Base-by-base conservation (phyloP, 2,797 vertebrate genomes). In the Phoebastria nigripes region DNA sequence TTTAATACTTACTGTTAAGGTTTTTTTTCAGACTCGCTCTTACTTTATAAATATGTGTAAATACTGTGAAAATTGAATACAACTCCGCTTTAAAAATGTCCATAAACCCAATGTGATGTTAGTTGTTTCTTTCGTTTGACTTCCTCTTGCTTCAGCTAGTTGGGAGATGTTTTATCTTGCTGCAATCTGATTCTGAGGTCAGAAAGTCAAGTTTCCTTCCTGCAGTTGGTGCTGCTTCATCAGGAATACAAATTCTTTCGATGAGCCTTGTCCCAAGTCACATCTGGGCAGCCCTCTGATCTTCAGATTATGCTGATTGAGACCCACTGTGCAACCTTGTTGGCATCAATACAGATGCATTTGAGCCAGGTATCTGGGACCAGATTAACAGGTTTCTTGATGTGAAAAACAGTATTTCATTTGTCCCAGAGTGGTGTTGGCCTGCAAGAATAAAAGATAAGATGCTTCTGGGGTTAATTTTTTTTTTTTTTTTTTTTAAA, bases 61-160 rank as follows among this genome's bases (percentile, higher is more conserved):
- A 24, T 28, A 16, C 21, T 46, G 7, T 55, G 61, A 58, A 88
- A 89, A 55, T 17, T 6, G 18, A 69, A n/a, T 44, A 16, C 6
- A 33, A 4, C 47, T 71, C 15, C 2, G 0, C 46, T 70, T 39
- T 4, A 0, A 16, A 65, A 59, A 31, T 24, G 11, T 54, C 42
- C 28, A 15, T 62, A 58, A 81, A 49, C 35, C 18, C 2, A 4
- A 0, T 1, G 3, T 42, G 24, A 5, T 2, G 4, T 13, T 71
- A 20, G 25, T 65, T 37, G 12, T 67, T 93, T 31, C 56, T 83
- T 67, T 59, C 4, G 0, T 49, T 66, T 61, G 49, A 22, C 0
- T 20, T 67, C 25, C 13, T 54, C 21, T 86, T 5, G 5, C 35
- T 58, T 56, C 39, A 52, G 5, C 41, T 70, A 26, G 24, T n/a